phyloP scores from a whole-genome alignment of 2,113 vertebrate species.

The Anthoscopus minutus region DNA sequence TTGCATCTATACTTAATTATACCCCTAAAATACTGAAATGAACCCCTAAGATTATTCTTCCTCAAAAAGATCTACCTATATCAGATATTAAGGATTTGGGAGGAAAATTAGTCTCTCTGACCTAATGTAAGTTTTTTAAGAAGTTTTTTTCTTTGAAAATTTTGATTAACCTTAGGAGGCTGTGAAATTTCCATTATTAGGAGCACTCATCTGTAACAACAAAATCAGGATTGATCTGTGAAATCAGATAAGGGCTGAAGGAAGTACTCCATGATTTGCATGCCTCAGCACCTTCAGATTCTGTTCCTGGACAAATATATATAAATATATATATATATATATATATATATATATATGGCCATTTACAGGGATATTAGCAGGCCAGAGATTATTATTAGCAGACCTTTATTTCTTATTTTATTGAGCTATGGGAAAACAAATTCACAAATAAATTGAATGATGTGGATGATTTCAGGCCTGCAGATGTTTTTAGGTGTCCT shows the following conservation, averaged over 20 bases:
- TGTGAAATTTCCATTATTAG: not conserved
- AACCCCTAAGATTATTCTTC: not conserved
- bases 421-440: not conserved
- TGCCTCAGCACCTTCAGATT: not conserved
- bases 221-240: not conserved
- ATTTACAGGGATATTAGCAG: not conserved
- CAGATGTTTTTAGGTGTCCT: not conserved
- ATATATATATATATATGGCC: not conserved
- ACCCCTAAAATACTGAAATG: not conserved
- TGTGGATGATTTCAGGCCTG: not conserved
- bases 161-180: not conserved
- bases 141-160: not conserved
- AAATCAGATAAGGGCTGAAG: not conserved
- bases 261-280: not conserved
- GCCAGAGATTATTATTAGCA: not conserved
- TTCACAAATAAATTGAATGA: not conserved
- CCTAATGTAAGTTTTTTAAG: not conserved
- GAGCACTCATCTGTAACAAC: not conserved
- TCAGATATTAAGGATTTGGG: not conserved
- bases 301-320: not conserved
- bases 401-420: not conserved
- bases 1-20: not conserved
- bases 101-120: not conserved
- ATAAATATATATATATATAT: not conserved
- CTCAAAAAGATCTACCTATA: not conserved